Conservation (phyloP, 1,140 invertebrate species). For the Physella acuta region DNA sequence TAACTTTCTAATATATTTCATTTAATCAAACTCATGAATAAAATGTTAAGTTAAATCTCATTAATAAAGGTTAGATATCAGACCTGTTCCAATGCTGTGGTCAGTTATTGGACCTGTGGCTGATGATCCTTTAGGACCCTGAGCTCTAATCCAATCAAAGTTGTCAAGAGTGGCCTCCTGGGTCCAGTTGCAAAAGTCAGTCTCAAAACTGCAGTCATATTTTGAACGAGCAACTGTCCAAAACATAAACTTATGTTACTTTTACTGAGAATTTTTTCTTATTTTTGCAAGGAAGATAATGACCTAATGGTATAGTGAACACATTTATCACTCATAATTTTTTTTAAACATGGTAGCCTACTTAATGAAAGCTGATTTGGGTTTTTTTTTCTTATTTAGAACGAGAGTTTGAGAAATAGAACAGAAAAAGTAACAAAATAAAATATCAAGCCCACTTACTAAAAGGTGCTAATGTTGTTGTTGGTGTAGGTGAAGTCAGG, state of each 20-base stretch:
- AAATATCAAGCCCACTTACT: not conserved
- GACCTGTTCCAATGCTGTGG: conserved; percentile 31
- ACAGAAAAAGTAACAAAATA: not conserved
- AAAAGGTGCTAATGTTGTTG: not conserved
- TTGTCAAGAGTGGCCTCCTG: conserved; percentile 46
- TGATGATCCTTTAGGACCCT: conserved; percentile 33
- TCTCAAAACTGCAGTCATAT: conserved; percentile 52
- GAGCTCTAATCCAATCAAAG: conserved; percentile 54
- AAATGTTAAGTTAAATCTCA: no score
- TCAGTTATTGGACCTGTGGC: conserved; percentile 43
- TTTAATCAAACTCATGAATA: no score
- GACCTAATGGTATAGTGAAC: no score
- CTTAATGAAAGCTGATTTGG: no score
- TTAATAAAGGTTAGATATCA: no score
- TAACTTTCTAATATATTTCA: no score
- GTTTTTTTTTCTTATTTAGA: not conserved
- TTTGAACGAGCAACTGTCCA: conserved; percentile 14
- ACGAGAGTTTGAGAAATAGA: not conserved
- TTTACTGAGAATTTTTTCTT: no score
- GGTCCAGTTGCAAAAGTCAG: conserved; percentile 48
- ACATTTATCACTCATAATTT: no score
- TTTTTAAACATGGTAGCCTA: no score
- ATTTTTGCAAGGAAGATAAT: no score
- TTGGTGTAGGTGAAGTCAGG: not conserved
- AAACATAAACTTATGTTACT: no score